These are phyloP conservation scores for Prietella phreatophila DNA, from an alignment of 2,113 vertebrate genomes.

Conservation along the genomic window DNA sequence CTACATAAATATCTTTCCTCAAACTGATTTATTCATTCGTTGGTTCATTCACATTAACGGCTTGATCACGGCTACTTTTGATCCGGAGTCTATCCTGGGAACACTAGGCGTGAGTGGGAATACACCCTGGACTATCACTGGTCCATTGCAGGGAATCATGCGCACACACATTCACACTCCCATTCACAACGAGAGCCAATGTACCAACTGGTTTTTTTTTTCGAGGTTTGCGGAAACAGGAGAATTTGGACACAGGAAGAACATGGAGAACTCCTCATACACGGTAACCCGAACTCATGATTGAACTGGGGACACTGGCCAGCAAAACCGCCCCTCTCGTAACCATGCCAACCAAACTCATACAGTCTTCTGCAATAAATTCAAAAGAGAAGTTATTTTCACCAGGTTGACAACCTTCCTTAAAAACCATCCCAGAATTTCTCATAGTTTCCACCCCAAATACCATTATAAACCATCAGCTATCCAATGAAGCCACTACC, in stretches of 20 bases:
- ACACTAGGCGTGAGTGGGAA: background rate
- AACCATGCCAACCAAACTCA: background rate
- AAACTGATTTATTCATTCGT: background rate
- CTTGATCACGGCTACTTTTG: background rate
- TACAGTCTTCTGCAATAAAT: background rate
- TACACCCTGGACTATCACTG: background rate
- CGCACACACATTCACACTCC: background rate
- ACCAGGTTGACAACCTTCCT: background rate
- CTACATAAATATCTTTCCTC: background rate
- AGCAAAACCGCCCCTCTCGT: too few species aligned
- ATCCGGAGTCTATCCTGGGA: background rate
- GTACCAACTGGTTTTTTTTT: background rate
- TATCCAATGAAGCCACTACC: too few species aligned
- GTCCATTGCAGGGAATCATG: background rate
- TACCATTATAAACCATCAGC: too few species aligned
- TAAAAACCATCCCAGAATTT: too few species aligned
- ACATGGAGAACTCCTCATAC: background rate
- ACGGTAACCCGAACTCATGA: background rate
- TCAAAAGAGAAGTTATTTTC: background rate
- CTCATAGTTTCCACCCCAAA: too few species aligned
- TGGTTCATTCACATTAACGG: background rate
- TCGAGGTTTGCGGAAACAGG: background rate
- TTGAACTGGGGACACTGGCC: background rate
- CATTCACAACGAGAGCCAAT: background rate
- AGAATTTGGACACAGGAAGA: background rate